These are phyloP conservation scores for Cryptocheilus praepositus DNA, from an alignment of 2,888 invertebrate genomes.

Conservation along the genomic window DNA sequence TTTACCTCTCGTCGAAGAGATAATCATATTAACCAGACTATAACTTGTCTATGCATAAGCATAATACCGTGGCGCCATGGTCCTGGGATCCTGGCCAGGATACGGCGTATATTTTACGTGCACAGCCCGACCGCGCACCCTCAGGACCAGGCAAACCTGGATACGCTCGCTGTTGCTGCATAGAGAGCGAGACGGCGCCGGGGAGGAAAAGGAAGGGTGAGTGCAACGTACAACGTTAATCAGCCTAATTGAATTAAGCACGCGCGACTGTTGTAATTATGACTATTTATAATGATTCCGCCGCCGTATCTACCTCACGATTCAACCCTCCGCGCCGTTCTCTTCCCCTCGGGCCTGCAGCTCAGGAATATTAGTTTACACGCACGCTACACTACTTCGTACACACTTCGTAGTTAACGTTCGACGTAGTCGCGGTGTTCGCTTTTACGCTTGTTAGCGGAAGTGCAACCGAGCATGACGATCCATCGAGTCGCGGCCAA, in stretches of 20 bases:
- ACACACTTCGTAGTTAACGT: conserved; percentile 28
- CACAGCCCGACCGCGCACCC: conserved; percentile 49
- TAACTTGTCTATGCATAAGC: conserved; percentile 74
- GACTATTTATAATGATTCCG: conserved; percentile 74
- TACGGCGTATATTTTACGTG: conserved; percentile 66
- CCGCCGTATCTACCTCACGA: conserved; percentile 43
- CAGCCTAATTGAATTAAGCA: conserved; percentile 74
- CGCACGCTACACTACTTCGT: conserved; percentile 38
- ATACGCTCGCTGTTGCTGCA: conserved; percentile 37
- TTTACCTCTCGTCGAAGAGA: conserved; percentile 66
- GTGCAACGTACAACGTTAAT: conserved; percentile 73
- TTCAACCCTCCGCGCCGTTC: conserved; percentile 17
- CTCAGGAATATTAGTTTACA: conserved; percentile 55
- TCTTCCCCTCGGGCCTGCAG: conserved; percentile 24
- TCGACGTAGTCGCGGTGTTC: conserved; percentile 26
- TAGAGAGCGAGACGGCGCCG: conserved; percentile 22
- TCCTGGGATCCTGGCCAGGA: conserved; percentile 69
- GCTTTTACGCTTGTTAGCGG: conserved; percentile 31
- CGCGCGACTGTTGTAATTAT: conserved; percentile 74
- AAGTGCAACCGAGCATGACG: conserved; percentile 7
- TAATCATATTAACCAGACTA: conserved; percentile 72
- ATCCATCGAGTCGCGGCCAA: conserved; percentile 7
- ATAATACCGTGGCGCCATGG: conserved; percentile 66
- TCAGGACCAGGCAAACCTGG: conserved; percentile 43
- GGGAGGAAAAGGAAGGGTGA: conserved; percentile 45